Base-by-base conservation (phyloP, 2,888 invertebrate species). In the Dorcus hopei region DNA sequence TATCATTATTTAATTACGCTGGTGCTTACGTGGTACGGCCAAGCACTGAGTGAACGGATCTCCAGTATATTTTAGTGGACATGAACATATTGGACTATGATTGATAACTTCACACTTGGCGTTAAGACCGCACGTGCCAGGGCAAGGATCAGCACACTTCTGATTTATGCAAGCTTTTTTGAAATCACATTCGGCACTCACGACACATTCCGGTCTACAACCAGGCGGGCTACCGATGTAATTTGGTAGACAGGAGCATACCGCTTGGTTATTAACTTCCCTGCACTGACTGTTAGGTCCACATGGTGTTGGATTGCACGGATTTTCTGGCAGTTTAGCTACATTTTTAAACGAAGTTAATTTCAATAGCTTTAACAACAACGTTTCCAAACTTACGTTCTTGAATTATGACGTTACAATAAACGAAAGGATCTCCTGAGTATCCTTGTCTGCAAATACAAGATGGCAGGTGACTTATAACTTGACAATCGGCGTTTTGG, bases 231-330 rank as follows among this genome's bases (percentile, higher is more conserved):
- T 79, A 45, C 89, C 89, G 56, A 83, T 80, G 68, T 85, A 87
- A 62, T 83, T 82, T 47, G 82, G 81, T 61, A 85, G 75, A 69
- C 90, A 90, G 45, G 87, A 86, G 72, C 90, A 91, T 9, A 87
- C 83, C 0, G 85, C 86, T 77, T 88, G 87, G 19, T 82, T 83
- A 67, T 88, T 87, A 19, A 83, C 74, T 72, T 86, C 87, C 68
- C 86, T 85, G 70, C 92, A 92, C 64, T 86, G 80, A 61, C 91
- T 90, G 71, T 91, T 90, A 6, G 90, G 85, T 41, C 93, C 92
- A 72, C 93, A 93, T 0, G 91, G 91, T 2, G 89, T 87, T 52
- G 91, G 91, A 62, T 81, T 77, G 71, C 93, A 93, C 2, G 91
- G 91, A 70, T 87, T 81, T 72, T 56, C 69, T 62, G 64, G 74